phyloP scores from a whole-genome alignment of 2,113 vertebrate genomes.

The Caretta caretta region DNA sequence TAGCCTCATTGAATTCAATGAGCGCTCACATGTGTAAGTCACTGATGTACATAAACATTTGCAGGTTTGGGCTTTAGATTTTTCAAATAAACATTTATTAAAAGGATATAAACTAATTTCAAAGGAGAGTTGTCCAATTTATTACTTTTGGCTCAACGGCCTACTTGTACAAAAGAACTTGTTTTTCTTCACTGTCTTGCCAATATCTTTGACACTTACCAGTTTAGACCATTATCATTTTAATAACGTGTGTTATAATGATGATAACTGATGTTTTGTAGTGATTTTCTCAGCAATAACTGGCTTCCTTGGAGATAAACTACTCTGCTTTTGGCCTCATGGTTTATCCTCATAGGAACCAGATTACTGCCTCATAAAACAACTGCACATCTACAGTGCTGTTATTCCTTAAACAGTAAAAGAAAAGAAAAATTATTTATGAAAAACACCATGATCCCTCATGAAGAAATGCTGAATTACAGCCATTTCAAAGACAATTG shows the following conservation, averaged over 20 bases:
- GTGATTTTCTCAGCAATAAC: slow-evolving; percentile 38
- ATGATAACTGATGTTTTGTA: background rate
- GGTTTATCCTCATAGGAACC: slow-evolving; percentile 68
- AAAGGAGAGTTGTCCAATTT: background rate
- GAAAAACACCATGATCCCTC: slow-evolving; percentile 67
- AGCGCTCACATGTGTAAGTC: background rate
- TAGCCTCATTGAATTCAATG: background rate
- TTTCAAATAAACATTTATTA: background rate
- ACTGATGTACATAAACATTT: rapidly evolving
- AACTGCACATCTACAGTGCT: slow-evolving; percentile 63
- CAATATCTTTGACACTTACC: background rate
- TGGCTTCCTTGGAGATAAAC: slow-evolving; percentile 51
- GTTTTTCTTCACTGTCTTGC: background rate
- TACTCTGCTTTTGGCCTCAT: slow-evolving; percentile 45
- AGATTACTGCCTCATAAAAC: slow-evolving; percentile 74
- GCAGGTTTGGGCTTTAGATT: background rate
- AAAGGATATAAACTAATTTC: background rate
- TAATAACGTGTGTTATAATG: rapidly evolving
- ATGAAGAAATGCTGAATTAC: slow-evolving; percentile 40
- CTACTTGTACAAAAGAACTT: rapidly evolving
- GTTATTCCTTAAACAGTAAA: slow-evolving; percentile 65
- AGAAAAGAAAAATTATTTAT: slow-evolving; percentile 63
- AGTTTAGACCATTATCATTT: background rate
- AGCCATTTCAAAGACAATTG: slow-evolving; percentile 51
- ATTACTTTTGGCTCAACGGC: rapidly evolving